Evolutionary conservation across 1,140 invertebrate genomes (phyloP).

Genomic region (Hirudo medicinalis): DNA sequence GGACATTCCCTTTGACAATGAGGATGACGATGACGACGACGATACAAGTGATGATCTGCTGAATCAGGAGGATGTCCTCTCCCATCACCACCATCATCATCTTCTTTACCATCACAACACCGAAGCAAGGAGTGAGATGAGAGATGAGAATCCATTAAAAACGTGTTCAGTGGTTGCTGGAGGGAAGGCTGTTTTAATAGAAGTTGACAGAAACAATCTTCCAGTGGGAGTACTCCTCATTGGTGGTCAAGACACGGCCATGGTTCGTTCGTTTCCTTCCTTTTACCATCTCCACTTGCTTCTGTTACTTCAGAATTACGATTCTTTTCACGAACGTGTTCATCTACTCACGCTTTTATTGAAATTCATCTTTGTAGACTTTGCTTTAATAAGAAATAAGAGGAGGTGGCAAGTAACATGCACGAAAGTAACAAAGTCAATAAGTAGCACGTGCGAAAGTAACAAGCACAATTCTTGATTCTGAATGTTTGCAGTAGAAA

Average conservation of each 20-base stretch:
- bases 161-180: too few relatives aligned
- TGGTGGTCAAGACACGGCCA: constrained; percentile 5
- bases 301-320: too few relatives aligned
- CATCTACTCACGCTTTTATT: background rate
- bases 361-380: background rate
- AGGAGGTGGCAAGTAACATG: too few relatives aligned
- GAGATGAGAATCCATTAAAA: too few relatives aligned
- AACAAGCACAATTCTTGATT: too few relatives aligned
- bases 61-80: background rate
- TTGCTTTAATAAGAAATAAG: too few relatives aligned
- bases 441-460: too few relatives aligned
- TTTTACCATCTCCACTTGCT: too few relatives aligned
- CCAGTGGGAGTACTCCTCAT: background rate
- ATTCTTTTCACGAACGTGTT: background rate
- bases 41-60: background rate
- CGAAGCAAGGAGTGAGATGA: too few relatives aligned
- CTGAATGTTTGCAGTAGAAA: too few relatives aligned
- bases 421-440: too few relatives aligned
- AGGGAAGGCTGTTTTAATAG: too few relatives aligned
- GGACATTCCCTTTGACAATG: constrained; percentile 2
- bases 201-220: background rate
- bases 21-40: constrained; percentile 4
- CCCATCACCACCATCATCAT: background rate
- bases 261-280: background rate
- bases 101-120: background rate